Evolutionary conservation across 2,113 vertebrate genomes (phyloP), one percentile per base, ranked within the genome.

Genomic region (Eclectus roratus): DNA sequence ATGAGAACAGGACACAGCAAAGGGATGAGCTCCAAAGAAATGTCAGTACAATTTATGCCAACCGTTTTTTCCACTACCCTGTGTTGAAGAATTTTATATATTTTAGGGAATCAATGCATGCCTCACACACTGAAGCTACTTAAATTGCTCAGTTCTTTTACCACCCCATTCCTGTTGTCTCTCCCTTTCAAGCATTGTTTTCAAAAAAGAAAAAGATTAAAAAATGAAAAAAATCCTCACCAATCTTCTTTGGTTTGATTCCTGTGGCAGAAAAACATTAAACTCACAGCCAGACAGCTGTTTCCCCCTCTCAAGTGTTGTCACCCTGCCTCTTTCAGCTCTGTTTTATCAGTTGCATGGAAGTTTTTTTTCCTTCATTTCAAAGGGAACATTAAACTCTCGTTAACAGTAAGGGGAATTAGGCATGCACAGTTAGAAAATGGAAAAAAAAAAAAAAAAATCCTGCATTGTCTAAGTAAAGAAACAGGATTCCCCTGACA

Each of bases 401-500:
- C 93, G 94, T 98, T 97, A 98, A 95, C 86, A 35, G 91, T 96
- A 94, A 95, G 72, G 85, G 61, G 80, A 97, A 96, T 92, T 94
- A 96, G 82, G 63, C 64, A 93, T 94, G 73, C 86, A 94, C 88
- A 93, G 94, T 64, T 95, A 96, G 87, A 74, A 89, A 78, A 70
- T 0, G n/a, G 33, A 12, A 12, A 89, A 91, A 72, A 4, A 55
- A 88, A 92, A 76, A 81, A 73, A 56, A 69, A 74, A 86, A 61
- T 56, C 64, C 47, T 43, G 5, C 39, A 44, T 72, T 88, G 63
- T 85, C 87, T 80, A 95, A 96, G 87, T 81, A 92, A 94, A 96
- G 94, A 96, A 97, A 95, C 77, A 88, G 90, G 72, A 92, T 95
- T 90, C 85, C 78, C 88, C 63, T 96, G 90, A 87, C 85, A 98